These are phyloP conservation scores for Plebejus anna DNA, from an alignment of 2,888 invertebrate genomes.

Conservation along the genomic window DNA sequence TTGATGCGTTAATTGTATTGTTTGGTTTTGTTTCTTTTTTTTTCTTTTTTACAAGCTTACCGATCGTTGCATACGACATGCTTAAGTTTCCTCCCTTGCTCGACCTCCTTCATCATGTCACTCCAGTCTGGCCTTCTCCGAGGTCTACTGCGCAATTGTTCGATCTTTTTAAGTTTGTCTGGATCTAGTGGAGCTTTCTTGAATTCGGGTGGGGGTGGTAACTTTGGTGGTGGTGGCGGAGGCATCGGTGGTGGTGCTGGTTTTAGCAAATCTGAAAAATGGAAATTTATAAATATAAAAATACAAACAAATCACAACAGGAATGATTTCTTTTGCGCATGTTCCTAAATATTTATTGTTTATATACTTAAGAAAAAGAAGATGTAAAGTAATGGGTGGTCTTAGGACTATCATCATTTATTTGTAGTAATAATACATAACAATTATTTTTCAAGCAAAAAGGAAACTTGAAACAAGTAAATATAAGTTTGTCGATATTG, in stretches of 20 bases:
- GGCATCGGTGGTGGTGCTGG: constrained; percentile 83
- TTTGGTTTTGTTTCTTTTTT: neutral
- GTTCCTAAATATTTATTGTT: no score
- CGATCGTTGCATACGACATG: constrained; percentile 93
- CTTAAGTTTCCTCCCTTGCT: constrained; percentile 86
- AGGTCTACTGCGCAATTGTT: constrained; percentile 87
- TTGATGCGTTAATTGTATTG: neutral
- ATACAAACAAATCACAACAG: neutral
- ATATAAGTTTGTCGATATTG: no score
- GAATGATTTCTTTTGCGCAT: no score
- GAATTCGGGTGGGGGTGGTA: constrained; percentile 80
- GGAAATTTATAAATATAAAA: neutral
- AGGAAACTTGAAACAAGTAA: no score
- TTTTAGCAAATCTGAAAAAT: constrained; percentile 62
- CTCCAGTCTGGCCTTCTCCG: constrained; percentile 93
- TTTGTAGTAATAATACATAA: no score
- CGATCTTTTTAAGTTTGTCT: constrained; percentile 83
- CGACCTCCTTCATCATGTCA: constrained; percentile 95
- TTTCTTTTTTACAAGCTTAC: constrained; percentile 47
- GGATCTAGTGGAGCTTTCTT: constrained; percentile 81
- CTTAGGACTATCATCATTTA: no score
- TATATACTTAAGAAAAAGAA: no score
- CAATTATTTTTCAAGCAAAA: no score
- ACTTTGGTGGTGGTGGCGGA: constrained; percentile 85
- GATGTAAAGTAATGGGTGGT: no score